Percentiles rank a stretch among this genome's conserved stretches.
Conservation (phyloP, 35 echinoderm and acorn worm genomes). For the Strongylocentrotus purpuratus region DNA sequence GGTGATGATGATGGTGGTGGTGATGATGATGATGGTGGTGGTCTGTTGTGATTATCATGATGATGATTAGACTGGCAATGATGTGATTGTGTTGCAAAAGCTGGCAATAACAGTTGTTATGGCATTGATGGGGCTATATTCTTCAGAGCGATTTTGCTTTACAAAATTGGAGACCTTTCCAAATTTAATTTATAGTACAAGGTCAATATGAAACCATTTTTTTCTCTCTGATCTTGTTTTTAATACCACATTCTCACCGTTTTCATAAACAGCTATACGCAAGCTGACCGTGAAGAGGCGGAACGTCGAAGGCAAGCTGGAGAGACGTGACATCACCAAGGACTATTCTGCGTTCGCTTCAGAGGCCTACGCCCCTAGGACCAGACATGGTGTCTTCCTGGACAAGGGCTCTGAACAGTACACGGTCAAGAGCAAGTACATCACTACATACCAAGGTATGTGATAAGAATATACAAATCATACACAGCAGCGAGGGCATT, state of each 20-base stretch:
- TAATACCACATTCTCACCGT: neutral
- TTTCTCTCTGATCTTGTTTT: neutral
- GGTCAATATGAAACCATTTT: too few species aligned
- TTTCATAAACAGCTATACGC: slow-evolving; percentile 72
- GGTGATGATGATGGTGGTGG: neutral
- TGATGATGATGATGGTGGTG: neutral
- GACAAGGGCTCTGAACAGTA: slow-evolving; percentile 94
- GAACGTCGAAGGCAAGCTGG: slow-evolving; percentile 91
- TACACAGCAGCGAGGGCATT: neutral
- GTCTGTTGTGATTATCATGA: neutral
- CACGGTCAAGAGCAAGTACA: slow-evolving; percentile 95
- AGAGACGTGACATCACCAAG: slow-evolving; percentile 91
- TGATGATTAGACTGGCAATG: neutral
- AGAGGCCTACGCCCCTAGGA: slow-evolving; percentile 91
- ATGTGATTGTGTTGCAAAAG: neutral
- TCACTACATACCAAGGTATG: slow-evolving; percentile 95
- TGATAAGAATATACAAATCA: neutral
- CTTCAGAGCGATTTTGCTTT: too few species aligned
- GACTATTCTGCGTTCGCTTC: slow-evolving; percentile 75
- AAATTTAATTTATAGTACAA: too few species aligned
- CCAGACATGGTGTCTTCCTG: slow-evolving; percentile 96
- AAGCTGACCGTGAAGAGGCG: slow-evolving; percentile 91
- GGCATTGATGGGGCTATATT: neutral
- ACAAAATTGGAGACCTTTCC: too few species aligned
- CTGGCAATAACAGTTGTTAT: neutral